phyloP scores from a whole-genome alignment of 2,888 invertebrate genomes.

The Lomographa bimaculata region DNA sequence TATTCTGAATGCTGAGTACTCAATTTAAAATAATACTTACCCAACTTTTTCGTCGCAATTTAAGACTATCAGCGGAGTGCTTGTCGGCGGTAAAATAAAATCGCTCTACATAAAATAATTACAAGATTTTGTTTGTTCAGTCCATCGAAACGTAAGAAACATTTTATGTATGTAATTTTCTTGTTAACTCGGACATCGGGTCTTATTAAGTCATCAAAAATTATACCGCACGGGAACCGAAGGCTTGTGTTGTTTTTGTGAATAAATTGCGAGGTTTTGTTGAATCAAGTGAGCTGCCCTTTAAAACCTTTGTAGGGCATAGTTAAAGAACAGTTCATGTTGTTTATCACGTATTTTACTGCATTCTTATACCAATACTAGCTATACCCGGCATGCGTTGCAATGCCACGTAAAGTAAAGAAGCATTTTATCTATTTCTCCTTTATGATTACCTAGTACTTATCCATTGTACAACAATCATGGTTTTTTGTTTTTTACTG shows the following conservation, averaged over 20 bases:
- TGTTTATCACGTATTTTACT: too few relatives aligned
- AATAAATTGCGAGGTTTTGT: conserved; percentile 11
- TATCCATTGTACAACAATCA: too few relatives aligned
- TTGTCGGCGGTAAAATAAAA: conserved; percentile 36
- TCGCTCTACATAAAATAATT: conserved; percentile 58
- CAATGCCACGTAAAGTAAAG: too few relatives aligned
- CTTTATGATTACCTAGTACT: too few relatives aligned
- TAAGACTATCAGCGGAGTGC: conserved; percentile 26
- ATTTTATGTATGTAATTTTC: conserved; percentile 58
- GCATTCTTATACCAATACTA: too few relatives aligned
- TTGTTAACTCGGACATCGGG: conserved; percentile 54
- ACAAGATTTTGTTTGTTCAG: conserved; percentile 54
- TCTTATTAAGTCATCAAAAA: conserved; percentile 70
- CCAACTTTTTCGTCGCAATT: conserved; percentile 50
- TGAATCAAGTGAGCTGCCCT: too few relatives aligned
- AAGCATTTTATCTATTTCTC: too few relatives aligned
- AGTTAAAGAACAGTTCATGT: too few relatives aligned
- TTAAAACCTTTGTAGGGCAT: too few relatives aligned
- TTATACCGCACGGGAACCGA: conserved; percentile 46
- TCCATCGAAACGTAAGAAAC: conserved; percentile 35
- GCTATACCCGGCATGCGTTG: too few relatives aligned
- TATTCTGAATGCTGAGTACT: conserved; percentile 3
- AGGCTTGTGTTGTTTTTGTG: conserved; percentile 31
- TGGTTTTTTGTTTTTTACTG: too few relatives aligned
- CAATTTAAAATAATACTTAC: conserved; percentile 1